A percentile compares a stretch with the other conserved stretches of the same genome.
Conservation (phyloP, 2,888 invertebrate species). For the Bhutanitis thaidina region DNA sequence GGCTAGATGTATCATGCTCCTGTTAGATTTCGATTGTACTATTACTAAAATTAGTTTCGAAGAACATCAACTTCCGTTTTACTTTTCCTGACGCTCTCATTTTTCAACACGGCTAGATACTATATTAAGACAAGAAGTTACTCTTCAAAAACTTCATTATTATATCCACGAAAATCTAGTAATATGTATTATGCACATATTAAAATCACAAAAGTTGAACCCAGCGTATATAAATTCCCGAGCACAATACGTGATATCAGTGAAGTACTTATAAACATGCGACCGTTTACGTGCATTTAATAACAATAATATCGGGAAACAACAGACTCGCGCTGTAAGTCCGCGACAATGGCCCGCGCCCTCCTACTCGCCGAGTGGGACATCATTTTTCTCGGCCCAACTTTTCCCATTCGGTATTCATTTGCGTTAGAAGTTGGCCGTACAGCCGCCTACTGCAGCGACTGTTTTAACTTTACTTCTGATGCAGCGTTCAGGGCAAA, state of each 20-base stretch:
- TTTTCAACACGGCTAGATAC: too few relatives aligned
- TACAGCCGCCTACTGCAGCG: constrained; percentile 70
- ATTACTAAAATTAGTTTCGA: too few relatives aligned
- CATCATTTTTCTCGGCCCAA: constrained; percentile 77
- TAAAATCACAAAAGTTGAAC: constrained; percentile 3
- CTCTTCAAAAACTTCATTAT: too few relatives aligned
- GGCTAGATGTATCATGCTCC: too few relatives aligned
- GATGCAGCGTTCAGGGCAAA: constrained; percentile 80
- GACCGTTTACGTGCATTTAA: constrained; percentile 53
- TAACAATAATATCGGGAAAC: constrained; percentile 65
- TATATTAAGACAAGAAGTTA: too few relatives aligned
- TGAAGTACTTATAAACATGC: constrained; percentile 33
- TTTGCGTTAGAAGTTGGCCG: constrained; percentile 78
- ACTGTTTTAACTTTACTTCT: constrained; percentile 80
- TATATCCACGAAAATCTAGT: too few relatives aligned
- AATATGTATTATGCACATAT: too few relatives aligned
- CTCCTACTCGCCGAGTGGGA: constrained; percentile 56
- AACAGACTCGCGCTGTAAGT: constrained; percentile 44
- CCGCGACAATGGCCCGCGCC: constrained; percentile 53
- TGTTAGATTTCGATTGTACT: too few relatives aligned
- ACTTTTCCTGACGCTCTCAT: too few relatives aligned
- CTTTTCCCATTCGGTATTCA: constrained; percentile 80
- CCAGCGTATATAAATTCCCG: constrained; percentile 9
- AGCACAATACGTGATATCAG: constrained; percentile 2
- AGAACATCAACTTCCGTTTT: too few relatives aligned